A percentile compares a stretch with the other conserved stretches of the same genome.
These are phyloP conservation scores for Novumbra hubbsi DNA, from an alignment of 2,797 vertebrate species.

Conservation along the genomic window DNA sequence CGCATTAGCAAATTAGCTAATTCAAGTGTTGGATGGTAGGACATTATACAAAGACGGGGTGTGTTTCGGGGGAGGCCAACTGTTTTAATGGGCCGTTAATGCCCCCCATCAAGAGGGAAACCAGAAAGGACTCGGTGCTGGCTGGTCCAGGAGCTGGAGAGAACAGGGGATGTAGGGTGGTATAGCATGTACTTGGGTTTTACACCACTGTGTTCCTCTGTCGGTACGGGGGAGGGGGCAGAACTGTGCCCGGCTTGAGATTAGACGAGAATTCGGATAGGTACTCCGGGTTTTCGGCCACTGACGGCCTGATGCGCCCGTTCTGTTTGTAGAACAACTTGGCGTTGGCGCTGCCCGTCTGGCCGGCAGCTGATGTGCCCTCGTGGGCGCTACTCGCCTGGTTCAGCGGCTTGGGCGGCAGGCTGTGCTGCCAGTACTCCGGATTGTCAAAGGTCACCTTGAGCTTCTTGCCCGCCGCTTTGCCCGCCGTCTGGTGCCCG, in stretches of 20 bases:
- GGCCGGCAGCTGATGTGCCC: constrained; percentile 65
- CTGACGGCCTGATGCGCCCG: constrained; percentile 85
- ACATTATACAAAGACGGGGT: constrained; percentile 32
- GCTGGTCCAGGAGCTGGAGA: constrained; percentile 3
- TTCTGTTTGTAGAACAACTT: constrained; percentile 98
- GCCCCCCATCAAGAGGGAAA: constrained; percentile 40
- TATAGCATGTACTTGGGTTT: constrained; percentile 25
- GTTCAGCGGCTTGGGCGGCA: constrained; percentile 84
- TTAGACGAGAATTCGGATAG: constrained; percentile 86
- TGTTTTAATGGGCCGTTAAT: constrained; percentile 15
- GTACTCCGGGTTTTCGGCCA: constrained; percentile 95
- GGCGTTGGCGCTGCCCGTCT: constrained; percentile 78
- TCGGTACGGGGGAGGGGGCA: constrained; percentile 95
- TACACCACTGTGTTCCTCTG: constrained; percentile 98
- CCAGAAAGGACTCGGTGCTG: constrained; percentile 44
- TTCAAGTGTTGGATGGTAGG: constrained; percentile 33
- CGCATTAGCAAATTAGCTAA: not conserved
- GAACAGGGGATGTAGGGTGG: not conserved
- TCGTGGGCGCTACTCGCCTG: constrained; percentile 61
- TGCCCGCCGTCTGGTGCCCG: constrained; percentile 57
- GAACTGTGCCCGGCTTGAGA: constrained; percentile 86
- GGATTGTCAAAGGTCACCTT: constrained; percentile 98
- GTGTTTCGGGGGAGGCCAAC: constrained; percentile 30
- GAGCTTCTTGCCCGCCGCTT: constrained; percentile 80
- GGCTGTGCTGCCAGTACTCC: constrained; percentile 97